A percentile compares a stretch with the other conserved stretches of the same genome.
Evolutionary conservation across 2,797 vertebrate genomes (phyloP).

Genomic region (Passerculus sandwichensis): DNA sequence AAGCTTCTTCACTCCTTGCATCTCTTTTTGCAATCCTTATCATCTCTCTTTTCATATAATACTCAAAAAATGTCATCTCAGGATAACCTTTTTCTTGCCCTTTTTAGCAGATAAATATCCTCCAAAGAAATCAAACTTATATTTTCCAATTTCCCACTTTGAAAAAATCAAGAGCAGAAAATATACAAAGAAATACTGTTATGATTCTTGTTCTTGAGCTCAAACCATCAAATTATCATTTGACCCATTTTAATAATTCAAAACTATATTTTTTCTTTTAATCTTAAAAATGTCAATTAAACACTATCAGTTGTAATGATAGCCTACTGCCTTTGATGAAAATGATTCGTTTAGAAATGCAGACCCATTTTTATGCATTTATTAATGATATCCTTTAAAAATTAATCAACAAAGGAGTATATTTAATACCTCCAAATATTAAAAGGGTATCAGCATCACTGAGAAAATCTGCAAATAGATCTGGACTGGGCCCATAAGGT

Average conservation of each 20-base stretch:
- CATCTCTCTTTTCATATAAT: conserved; percentile 12
- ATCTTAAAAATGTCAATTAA: conserved; percentile 46
- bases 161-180: conserved; percentile 10
- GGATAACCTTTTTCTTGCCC: conserved; percentile 50
- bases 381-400: conserved; percentile 1
- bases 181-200: conserved; percentile 9
- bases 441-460: neutral
- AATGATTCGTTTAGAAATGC: neutral
- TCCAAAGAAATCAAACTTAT: conserved; percentile 13
- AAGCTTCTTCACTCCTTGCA: conserved; percentile 7
- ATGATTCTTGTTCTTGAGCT: conserved; percentile 16
- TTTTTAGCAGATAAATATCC: conserved; percentile 43
- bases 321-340: neutral
- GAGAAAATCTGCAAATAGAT: neutral
- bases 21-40: conserved; percentile 21
- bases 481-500: neutral
- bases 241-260: conserved; percentile 32
- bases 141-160: conserved; percentile 38
- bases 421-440: neutral
- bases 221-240: conserved; percentile 5
- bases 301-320: neutral
- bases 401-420: neutral
- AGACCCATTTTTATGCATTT: neutral
- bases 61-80: conserved; percentile 60
- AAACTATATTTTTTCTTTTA: conserved; percentile 31